Evolutionary conservation across 2,888 invertebrate genomes (phyloP).

Genomic region (Notodonta ziczac): DNA sequence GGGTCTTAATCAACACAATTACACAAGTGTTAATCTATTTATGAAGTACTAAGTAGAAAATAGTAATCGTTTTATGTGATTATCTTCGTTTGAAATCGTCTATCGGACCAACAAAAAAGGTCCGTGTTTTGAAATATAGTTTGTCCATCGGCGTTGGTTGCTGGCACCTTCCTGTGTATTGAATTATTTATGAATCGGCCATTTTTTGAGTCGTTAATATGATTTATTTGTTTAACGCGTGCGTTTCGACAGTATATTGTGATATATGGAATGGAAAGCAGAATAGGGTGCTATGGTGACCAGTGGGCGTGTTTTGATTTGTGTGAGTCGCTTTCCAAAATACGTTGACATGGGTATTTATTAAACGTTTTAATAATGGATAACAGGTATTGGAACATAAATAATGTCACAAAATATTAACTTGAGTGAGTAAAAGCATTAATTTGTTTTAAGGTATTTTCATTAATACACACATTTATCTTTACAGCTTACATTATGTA

Average conservation of each 20-base stretch:
- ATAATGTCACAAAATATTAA: too few relatives aligned
- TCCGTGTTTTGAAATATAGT: background rate
- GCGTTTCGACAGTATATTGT: background rate
- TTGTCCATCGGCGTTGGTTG: background rate
- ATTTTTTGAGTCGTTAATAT: constrained; percentile 6
- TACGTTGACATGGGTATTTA: background rate
- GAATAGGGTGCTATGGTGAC: background rate
- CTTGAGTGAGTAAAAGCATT: too few relatives aligned
- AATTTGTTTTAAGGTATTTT: too few relatives aligned
- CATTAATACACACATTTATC: too few relatives aligned
- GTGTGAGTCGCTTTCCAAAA: background rate
- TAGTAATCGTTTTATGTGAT: too few relatives aligned
- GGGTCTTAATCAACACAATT: too few relatives aligned
- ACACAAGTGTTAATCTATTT: too few relatives aligned
- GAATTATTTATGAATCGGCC: constrained; percentile 5
- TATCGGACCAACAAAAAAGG: background rate
- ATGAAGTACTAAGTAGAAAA: too few relatives aligned
- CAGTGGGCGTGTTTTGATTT: background rate
- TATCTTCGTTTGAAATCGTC: background rate
- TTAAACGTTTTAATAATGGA: background rate
- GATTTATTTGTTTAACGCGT: background rate
- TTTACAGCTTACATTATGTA: too few relatives aligned
- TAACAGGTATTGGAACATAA: too few relatives aligned
- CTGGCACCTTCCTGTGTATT: background rate
- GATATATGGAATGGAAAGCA: constrained; percentile 1